Evolutionary conservation across 2,888 invertebrate genomes (phyloP).

Genomic region (Dioctria rufipes): DNA sequence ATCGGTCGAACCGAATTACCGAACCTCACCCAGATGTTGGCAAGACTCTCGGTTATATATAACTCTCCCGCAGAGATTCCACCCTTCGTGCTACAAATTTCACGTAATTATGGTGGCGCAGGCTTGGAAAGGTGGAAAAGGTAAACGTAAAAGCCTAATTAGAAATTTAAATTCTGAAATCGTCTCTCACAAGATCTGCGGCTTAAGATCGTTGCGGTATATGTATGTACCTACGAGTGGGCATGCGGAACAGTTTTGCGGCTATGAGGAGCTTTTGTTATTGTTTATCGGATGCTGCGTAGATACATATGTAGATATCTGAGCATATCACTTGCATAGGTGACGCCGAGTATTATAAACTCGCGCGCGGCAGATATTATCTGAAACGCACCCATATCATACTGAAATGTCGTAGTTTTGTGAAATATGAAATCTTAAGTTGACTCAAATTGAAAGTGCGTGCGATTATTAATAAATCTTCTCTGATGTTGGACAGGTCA

Average conservation of each 20-base stretch:
- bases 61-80: background rate
- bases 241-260: background rate
- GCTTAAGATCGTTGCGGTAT: background rate
- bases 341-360: too few species aligned
- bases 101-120: background rate
- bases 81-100: conserved; percentile 7
- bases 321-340: too few species aligned
- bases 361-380: background rate
- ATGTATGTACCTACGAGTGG: background rate
- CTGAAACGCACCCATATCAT: background rate
- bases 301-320: background rate
- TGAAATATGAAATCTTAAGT: background rate
- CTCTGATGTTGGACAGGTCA: background rate
- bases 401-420: background rate
- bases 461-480: background rate
- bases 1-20: too few species aligned
- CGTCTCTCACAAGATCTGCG: background rate
- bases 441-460: background rate
- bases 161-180: conserved; percentile 14
- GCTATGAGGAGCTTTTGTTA: background rate
- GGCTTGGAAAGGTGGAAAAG: background rate
- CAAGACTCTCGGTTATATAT: background rate
- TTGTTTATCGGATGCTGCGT: conserved; percentile 21
- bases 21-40: conserved; percentile 5
- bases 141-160: background rate